Evolutionary conservation across 2,113 vertebrate species (phyloP).

Genomic region (zebrafish (Danio rerio)): DNA sequence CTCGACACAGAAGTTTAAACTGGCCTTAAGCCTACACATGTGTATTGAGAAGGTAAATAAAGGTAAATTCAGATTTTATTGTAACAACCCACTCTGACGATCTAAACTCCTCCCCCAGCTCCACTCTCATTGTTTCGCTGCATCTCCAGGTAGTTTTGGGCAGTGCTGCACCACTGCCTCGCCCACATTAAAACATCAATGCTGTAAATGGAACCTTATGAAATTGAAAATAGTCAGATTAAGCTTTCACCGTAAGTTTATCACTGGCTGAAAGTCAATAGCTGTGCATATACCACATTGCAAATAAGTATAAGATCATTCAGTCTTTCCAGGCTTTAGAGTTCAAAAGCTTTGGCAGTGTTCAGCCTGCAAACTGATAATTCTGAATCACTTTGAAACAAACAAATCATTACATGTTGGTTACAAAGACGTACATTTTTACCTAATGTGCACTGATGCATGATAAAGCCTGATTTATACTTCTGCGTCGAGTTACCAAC

Average conservation of each 20-base stretch:
- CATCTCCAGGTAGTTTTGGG: conserved; percentile 86
- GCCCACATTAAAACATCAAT: no score
- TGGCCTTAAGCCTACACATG: background rate
- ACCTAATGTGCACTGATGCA: background rate
- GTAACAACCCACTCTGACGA: background rate
- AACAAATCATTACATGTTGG: background rate
- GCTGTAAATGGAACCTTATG: no score
- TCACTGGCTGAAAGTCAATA: no score
- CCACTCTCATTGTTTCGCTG: conserved; percentile 71
- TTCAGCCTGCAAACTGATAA: background rate
- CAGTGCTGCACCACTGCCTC: no score
- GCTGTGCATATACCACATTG: no score
- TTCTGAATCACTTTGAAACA: background rate
- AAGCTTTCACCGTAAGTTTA: no score
- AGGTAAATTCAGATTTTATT: conserved; percentile 16
- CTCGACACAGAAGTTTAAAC: background rate
- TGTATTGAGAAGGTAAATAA: background rate
- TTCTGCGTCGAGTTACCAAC: no score
- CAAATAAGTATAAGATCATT: background rate
- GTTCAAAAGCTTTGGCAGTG: conserved; percentile 15
- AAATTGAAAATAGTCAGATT: no score
- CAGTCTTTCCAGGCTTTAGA: background rate
- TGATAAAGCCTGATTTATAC: no score
- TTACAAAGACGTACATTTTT: conserved; percentile 1
- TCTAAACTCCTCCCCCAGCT: conserved; percentile 48